Evolutionary conservation across 2,113 vertebrate genomes (phyloP).

Genomic region (Rostratula benghalensis): DNA sequence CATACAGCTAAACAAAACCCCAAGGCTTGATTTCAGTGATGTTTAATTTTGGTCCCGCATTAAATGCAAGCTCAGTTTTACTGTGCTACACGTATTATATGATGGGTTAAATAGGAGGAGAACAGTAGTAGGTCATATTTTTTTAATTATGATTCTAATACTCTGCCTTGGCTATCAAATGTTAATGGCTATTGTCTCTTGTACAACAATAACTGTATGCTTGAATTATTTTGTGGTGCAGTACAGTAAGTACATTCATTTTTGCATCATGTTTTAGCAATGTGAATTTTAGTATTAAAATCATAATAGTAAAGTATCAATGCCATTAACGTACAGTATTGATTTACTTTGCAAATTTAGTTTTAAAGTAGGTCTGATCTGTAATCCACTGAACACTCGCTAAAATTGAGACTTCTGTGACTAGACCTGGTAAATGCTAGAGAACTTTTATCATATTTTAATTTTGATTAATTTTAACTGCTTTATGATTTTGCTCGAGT

Average conservation of each 20-base stretch:
- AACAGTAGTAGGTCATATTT: constrained; percentile 45
- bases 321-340: constrained; percentile 44
- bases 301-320: constrained; percentile 44
- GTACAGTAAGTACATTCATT: constrained; percentile 43
- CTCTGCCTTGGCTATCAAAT: constrained; percentile 60
- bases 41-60: constrained; percentile 56
- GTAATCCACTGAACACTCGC: background rate
- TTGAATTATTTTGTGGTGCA: constrained; percentile 65
- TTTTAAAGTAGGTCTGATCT: background rate
- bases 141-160: constrained; percentile 21
- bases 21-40: constrained; percentile 17
- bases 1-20: background rate
- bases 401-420: background rate
- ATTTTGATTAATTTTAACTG: background rate
- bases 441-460: background rate
- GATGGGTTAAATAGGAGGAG: constrained; percentile 61
- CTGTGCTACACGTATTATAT: constrained; percentile 14
- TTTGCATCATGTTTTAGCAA: constrained; percentile 51
- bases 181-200: constrained; percentile 67
- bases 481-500: background rate
- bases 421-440: background rate
- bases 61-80: constrained; percentile 62
- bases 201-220: constrained; percentile 46
- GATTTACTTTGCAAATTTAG: constrained; percentile 19
- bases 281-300: constrained; percentile 62